Base-by-base conservation (phyloP, 2,888 invertebrate genomes). In the Agrenia bidenticulata region DNA sequence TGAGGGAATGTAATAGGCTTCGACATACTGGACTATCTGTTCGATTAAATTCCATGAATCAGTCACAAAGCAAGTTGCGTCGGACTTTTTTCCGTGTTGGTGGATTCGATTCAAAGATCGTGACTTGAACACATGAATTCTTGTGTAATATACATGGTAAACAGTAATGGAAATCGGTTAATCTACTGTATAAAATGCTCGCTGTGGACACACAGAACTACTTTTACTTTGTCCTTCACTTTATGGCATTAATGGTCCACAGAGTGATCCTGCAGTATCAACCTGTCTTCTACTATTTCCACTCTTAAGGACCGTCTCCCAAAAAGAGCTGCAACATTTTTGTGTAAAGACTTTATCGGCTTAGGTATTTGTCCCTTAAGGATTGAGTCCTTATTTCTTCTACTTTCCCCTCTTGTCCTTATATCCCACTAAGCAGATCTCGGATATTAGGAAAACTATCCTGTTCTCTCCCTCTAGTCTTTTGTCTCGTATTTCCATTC, bases 91-190 rank as follows among this genome's bases (percentile, higher is more conserved):
- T 11, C 32, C 32, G 5, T 32, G 11, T 32, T 21, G 45, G 24
- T 42, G 37, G 26, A 49, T 26, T 45, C 24, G 37, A 19, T 19
- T 45, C 37, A 45, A 19, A 26, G 45, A 57, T 66, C 69, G 66
- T 69, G 69, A 66, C 66, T 57, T 27, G 69, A 63, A 65, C 66
- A 19, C 63, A 61, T 69, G 65, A 64, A 58, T 57, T 51, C 50
- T 24, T 23, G 2, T 41, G 39, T 27, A 45, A 54, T 53, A 53
- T 64, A 19, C 57, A 39, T 57, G 57, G 57, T 41, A 57, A 37
- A 41, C 32, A 39, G 41, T 51, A 51, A 51, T 51, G 24, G 51
- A 19, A 51, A 21, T 51, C 51, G 57, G 19, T 57, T 57, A 57
- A 57, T 57, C 57, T 57, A 21, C 13, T 41, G 57, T 21, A 51